Base-by-base conservation (phyloP, 2,113 vertebrate species). In the Dendrocopos noguchii region DNA sequence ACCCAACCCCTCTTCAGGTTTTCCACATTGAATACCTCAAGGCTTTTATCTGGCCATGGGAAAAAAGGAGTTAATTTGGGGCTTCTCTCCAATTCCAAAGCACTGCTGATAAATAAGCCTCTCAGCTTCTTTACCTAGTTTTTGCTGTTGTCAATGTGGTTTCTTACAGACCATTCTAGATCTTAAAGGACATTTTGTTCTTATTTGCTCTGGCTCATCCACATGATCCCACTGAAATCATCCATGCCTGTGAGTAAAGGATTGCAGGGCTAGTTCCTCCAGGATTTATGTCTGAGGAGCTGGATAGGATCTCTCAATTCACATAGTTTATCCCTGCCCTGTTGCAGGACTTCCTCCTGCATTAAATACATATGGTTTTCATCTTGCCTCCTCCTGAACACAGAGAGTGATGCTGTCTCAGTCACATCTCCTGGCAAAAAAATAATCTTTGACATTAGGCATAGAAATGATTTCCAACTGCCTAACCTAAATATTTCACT, bases 401-500 rank as follows among this genome's bases (percentile, higher is more conserved):
- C 61, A 34, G 89, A 87, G 13, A 95, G 90, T 90, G 94, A 88
- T 94, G 84, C 73, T 83, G 82, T 84, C 50, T 94, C 85, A 91
- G 91, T 96, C 94, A 95, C 93, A 96, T 96, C 87, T 95, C 90
- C 91, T 95, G 93, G 95, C 94, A 95, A 88, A 44, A 44, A 42
- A 44, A 44, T 6, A 15, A 66, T 91, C 79, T 68, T 91, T 95
- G 85, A 78, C 84, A 18, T 93, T 94, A 81, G 57, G 61, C 90
- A 80, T 57, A 91, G 34, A 91, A 94, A 91, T 88, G 0, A 83
- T 92, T 96, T 96, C 89, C 84, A 96, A 96, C 95, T 91, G 87
- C 90, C 80, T 91, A 94, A 90, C 53, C 29, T 88, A 90, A 95
- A 83, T 94, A 78, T 80, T 94, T 95, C 34, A 31, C 39, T 88